Percentiles rank a stretch among this genome's conserved stretches.
phyloP scores from a whole-genome alignment of 2,113 vertebrate species.

The Lepisosteus osseus region DNA sequence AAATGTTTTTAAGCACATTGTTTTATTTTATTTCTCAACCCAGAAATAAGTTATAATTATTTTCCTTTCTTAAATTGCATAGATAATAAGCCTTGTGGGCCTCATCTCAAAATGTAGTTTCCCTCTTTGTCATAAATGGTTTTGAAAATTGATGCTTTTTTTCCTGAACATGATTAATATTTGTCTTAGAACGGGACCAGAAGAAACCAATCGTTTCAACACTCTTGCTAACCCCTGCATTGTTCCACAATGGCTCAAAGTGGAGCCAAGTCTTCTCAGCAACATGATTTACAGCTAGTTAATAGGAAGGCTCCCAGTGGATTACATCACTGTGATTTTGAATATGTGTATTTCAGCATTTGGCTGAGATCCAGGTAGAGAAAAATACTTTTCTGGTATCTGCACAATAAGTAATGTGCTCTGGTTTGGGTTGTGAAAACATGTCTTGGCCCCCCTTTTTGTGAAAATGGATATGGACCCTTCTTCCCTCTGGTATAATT shows the following conservation, averaged over 20 bases:
- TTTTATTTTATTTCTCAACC: not conserved
- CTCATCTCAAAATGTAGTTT: not conserved
- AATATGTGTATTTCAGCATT: constrained; percentile 27
- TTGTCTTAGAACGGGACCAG: constrained; percentile 1
- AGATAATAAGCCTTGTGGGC: not conserved
- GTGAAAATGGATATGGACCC: constrained; percentile 11
- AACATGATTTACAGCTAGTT: constrained; percentile 34
- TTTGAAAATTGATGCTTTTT: constrained; percentile 2
- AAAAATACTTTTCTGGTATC: constrained; percentile 13
- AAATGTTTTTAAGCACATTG: not conserved
- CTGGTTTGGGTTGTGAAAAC: constrained; percentile 20
- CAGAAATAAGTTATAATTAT: not conserved
- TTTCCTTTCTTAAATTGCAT: constrained; percentile 1
- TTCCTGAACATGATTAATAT: constrained; percentile 2
- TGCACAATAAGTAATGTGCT: constrained; percentile 33
- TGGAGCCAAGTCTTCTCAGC: constrained; percentile 18
- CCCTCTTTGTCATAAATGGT: constrained; percentile 10
- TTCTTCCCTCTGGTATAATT: constrained; percentile 18
- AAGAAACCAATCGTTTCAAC: constrained; percentile 15
- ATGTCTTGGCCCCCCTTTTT: constrained; percentile 20
- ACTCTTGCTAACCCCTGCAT: constrained; percentile 12
- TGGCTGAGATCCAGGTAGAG: constrained; percentile 33
- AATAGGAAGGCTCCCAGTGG: constrained; percentile 27
- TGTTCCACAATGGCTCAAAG: constrained; percentile 5
- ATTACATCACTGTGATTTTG: constrained; percentile 45